A percentile compares a stretch with the other conserved stretches of the same genome.
These are phyloP conservation scores for Thripadectes ignobilis DNA, from an alignment of 2,797 vertebrate genomes.

Conservation along the genomic window DNA sequence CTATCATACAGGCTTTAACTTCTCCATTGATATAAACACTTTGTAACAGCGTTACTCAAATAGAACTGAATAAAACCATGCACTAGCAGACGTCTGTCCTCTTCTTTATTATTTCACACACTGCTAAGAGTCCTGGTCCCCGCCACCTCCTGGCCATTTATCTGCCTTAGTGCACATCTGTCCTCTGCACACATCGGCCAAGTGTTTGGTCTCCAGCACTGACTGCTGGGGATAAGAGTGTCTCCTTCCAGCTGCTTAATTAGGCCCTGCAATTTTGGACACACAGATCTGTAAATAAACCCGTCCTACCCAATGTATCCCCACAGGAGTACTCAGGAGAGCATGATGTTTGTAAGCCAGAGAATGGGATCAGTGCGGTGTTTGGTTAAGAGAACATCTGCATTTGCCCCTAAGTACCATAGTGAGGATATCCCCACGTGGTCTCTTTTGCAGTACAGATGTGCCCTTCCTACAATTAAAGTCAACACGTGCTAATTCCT, in stretches of 20 bases:
- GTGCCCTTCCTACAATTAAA: neutral
- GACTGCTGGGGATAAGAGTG: neutral
- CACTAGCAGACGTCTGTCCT: neutral
- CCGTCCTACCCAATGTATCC: accelerated
- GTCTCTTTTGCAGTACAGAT: neutral
- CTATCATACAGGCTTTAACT: slow-evolving; percentile 20
- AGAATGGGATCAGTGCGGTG: neutral
- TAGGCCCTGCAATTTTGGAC: neutral
- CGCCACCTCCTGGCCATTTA: neutral
- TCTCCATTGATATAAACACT: slow-evolving; percentile 27
- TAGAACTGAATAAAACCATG: neutral
- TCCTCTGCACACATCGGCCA: neutral
- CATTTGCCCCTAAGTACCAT: neutral
- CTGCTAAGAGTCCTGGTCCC: neutral
- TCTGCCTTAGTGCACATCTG: neutral
- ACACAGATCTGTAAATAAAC: neutral
- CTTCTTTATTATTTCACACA: neutral
- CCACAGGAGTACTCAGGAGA: accelerated
- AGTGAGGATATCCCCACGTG: neutral
- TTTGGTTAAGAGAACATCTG: neutral
- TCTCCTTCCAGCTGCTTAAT: neutral
- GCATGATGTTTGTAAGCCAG: neutral
- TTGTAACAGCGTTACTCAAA: neutral
- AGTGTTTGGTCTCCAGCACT: neutral
- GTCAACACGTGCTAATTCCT: neutral